These are phyloP conservation scores for Cartodere bifasciata DNA, from an alignment of 2,888 invertebrate species.

Conservation along the genomic window DNA sequence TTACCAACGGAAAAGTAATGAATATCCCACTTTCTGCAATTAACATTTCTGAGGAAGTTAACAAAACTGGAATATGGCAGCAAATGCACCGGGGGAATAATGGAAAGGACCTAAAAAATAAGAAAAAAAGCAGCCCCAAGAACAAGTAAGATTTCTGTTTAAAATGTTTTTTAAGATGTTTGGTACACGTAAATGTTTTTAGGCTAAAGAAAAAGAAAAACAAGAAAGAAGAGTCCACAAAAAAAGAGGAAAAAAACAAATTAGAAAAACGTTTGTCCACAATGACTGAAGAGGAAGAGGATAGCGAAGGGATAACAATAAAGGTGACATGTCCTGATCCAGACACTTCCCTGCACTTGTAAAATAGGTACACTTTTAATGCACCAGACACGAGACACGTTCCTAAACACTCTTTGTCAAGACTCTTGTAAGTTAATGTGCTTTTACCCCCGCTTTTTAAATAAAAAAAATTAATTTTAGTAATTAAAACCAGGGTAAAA, in stretches of 20 bases:
- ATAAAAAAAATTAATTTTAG: too few relatives aligned
- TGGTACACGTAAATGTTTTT: neutral
- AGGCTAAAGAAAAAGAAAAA: conserved; percentile 53
- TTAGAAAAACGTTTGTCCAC: conserved; percentile 59
- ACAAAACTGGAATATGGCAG: conserved; percentile 89
- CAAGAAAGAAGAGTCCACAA: conserved; percentile 53
- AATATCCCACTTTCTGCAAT: conserved; percentile 76
- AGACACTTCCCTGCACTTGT: conserved; percentile 25
- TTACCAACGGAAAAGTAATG: conserved; percentile 82
- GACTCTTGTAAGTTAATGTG: too few relatives aligned
- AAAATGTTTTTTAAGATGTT: neutral
- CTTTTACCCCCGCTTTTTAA: too few relatives aligned
- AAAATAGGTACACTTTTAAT: conserved; percentile 11
- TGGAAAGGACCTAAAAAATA: conserved; percentile 43
- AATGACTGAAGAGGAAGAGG: conserved; percentile 79
- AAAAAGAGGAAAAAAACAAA: conserved; percentile 35
- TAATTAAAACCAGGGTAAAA: too few relatives aligned
- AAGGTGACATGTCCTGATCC: too few relatives aligned
- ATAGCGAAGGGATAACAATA: conserved; percentile 52
- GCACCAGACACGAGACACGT: too few relatives aligned
- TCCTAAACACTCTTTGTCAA: too few relatives aligned
- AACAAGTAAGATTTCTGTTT: conserved; percentile 11
- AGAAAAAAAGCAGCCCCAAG: conserved; percentile 31
- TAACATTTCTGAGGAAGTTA: conserved; percentile 87
- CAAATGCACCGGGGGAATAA: too few relatives aligned